These are phyloP conservation scores for Macrobrachium nipponense DNA, from an alignment of 1,140 invertebrate genomes.

Conservation along the genomic window DNA sequence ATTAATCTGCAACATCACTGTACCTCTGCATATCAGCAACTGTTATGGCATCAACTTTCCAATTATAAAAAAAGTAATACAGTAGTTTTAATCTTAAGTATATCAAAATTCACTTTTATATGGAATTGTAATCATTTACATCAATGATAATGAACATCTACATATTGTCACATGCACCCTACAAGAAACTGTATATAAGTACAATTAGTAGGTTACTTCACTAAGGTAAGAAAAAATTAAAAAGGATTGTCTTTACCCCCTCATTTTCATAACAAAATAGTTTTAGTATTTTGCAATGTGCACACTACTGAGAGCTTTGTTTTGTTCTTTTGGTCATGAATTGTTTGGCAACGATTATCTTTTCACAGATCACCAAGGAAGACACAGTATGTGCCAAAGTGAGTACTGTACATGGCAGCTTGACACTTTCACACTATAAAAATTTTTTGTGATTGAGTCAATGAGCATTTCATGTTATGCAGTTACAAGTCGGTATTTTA, in stretches of 20 bases:
- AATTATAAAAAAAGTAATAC: not conserved
- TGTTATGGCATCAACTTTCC: no score
- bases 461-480: slow-evolving; percentile 36
- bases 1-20: no score
- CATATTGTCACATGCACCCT: slow-evolving; percentile 51
- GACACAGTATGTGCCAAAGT: slow-evolving; percentile 33
- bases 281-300: slow-evolving; percentile 13
- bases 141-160: slow-evolving; percentile 49
- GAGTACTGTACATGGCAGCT: slow-evolving; percentile 11
- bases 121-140: slow-evolving; percentile 37
- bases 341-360: slow-evolving; percentile 31
- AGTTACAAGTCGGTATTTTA: slow-evolving; percentile 7
- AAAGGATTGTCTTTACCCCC: slow-evolving; percentile 52
- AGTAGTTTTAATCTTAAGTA: slow-evolving; percentile 5
- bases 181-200: slow-evolving; percentile 49
- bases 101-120: slow-evolving; percentile 26
- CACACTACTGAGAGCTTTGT: slow-evolving; percentile 32
- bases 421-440: slow-evolving; percentile 38
- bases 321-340: slow-evolving; percentile 37
- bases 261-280: slow-evolving; percentile 31
- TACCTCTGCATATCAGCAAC: no score
- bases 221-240: slow-evolving; percentile 45
- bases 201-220: slow-evolving; percentile 56
- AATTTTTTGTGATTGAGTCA: slow-evolving; percentile 3
- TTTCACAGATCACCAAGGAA: slow-evolving; percentile 40